Base-by-base conservation (phyloP, 2,797 vertebrate genomes). In the Coluber constrictor region DNA sequence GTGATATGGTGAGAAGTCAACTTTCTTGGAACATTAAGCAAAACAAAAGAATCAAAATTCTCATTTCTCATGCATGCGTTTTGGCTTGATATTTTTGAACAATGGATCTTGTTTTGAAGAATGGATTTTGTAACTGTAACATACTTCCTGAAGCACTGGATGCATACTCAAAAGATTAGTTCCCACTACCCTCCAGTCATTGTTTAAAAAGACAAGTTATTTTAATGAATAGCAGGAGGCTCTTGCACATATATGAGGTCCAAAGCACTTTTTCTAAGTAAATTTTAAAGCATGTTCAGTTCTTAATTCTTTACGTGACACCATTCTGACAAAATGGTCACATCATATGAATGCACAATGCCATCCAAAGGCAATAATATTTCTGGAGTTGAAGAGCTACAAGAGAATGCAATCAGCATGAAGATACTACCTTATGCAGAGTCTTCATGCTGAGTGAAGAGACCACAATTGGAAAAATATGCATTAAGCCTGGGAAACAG, bases 151-250 rank as follows among this genome's bases (percentile, higher is more conserved):
- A 79, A 43, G 37, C 74, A 83, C 20, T 43, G 37, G 8, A 2
- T 20, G 37, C 74, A 47, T 43, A 43, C 20, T 83, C 74, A 47
- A 43, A 83, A 83, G 20, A 10, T 83, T 47, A 83, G 18, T 83
- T 5, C 0, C 0, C 18, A 1, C 1, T 37, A 37, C 3, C 18
- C 18, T 3, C 2, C n/a, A 15, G 74, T 37, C 37, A 83, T 37
- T 47, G 32, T 47, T 43, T 74, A 83, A 83, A 83, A 83, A 83
- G 37, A 47, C 74, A 79, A 43, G 9, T 47, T 43, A 83, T 37
- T 83, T 83, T 83, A 83, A 83, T 23, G 20, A 83, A 79, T 79
- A 83, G 37, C 74, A 79, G 18, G 74, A 83, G 37, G 74, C 37
- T 83, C 4, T 43, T 79, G 18, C 6, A 74, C 16, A 37, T 37